These are phyloP conservation scores for Xestia xanthographa DNA, from an alignment of 2,888 invertebrate species.

Conservation along the genomic window DNA sequence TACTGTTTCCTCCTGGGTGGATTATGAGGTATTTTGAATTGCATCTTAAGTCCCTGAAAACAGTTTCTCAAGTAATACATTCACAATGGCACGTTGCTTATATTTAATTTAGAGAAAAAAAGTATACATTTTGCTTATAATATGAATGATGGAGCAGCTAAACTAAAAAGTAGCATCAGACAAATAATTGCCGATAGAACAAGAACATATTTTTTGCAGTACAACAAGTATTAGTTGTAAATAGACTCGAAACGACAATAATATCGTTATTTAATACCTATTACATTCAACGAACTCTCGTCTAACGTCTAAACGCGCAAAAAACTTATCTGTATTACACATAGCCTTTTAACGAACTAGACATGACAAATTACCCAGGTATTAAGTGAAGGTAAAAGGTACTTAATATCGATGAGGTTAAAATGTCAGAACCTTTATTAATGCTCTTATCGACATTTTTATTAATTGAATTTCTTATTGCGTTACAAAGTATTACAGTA, in stretches of 20 bases:
- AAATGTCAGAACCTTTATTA: conserved; percentile 29
- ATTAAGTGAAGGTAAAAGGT: conserved; percentile 26
- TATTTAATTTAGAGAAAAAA: neutral
- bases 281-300: conserved; percentile 63
- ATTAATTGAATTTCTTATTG: conserved; percentile 22
- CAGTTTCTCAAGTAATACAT: neutral
- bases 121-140: neutral
- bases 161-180: neutral
- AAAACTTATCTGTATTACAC: conserved; percentile 63
- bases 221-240: conserved; percentile 13
- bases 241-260: conserved; percentile 39
- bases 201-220: conserved; percentile 23
- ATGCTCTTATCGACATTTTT: conserved; percentile 28
- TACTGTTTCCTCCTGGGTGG: neutral
- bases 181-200: conserved; percentile 13
- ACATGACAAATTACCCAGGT: conserved; percentile 41
- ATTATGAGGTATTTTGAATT: neutral
- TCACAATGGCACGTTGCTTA: neutral
- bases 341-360: conserved; percentile 55
- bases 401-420: conserved; percentile 14
- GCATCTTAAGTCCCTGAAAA: neutral
- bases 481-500: conserved; percentile 8
- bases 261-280: conserved; percentile 46
- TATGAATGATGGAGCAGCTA: neutral
- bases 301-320: conserved; percentile 67